These are phyloP conservation scores for Drosophila nigricruria DNA, from an alignment of 2,888 invertebrate species.

Conservation along the genomic window DNA sequence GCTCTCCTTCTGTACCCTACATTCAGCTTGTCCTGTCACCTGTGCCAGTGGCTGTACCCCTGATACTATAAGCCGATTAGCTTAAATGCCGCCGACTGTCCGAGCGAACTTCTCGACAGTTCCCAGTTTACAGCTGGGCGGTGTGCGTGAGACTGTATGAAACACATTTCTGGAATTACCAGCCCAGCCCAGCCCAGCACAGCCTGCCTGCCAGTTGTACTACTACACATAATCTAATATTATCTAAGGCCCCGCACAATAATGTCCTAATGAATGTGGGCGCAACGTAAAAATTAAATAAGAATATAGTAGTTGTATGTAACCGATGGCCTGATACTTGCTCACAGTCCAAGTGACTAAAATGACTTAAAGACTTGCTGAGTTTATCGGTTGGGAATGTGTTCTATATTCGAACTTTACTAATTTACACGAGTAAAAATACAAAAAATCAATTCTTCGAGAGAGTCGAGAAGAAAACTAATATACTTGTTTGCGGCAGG, in stretches of 20 bases:
- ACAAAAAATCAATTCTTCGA: neutral
- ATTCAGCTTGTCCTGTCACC: conserved; percentile 71
- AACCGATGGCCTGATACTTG: neutral
- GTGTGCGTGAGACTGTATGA: neutral
- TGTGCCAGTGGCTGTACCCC: conserved; percentile 41
- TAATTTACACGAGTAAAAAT: neutral
- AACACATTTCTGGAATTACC: conserved; percentile 27
- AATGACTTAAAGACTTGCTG: neutral
- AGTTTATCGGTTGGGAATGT: neutral
- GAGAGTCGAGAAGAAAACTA: neutral
- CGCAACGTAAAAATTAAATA: conserved; percentile 15
- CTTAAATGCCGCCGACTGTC: conserved; percentile 62
- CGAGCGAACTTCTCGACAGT: conserved; percentile 30
- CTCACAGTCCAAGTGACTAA: neutral
- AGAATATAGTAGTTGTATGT: neutral
- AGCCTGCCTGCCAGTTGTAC: conserved; percentile 18
- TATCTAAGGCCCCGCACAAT: conserved; percentile 69
- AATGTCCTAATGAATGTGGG: conserved; percentile 74
- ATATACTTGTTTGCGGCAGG: neutral
- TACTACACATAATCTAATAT: conserved; percentile 74
- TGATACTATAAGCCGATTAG: conserved; percentile 82
- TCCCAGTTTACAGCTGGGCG: conserved; percentile 26
- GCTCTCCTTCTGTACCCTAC: neutral
- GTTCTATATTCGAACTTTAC: neutral
- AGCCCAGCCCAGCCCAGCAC: neutral